Conservation (phyloP, 2,113 vertebrate species). For the Candoia aspera region DNA sequence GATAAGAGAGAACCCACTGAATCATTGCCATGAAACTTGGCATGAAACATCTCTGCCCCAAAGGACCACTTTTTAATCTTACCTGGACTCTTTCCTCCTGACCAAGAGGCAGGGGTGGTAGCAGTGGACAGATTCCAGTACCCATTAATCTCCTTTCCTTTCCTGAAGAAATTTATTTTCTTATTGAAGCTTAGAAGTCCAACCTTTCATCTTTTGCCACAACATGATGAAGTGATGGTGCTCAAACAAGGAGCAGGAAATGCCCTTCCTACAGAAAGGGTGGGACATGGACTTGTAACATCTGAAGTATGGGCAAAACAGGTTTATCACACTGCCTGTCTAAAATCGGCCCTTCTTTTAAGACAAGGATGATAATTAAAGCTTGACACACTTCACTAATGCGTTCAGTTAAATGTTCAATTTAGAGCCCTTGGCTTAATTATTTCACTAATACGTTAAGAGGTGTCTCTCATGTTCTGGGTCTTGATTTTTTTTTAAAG, state of each 20-base stretch:
- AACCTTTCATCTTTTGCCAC: slow-evolving; percentile 32
- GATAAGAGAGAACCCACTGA: slow-evolving; percentile 40
- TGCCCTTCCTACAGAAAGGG: not conserved
- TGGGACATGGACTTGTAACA: not conserved
- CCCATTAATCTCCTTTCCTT: not conserved
- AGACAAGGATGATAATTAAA: not conserved
- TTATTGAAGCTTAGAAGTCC: not conserved
- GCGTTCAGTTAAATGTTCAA: not conserved
- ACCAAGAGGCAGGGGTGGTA: slow-evolving; percentile 32
- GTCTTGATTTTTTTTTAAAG: not conserved
- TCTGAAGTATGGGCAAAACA: accelerated
- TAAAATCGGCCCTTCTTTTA: accelerated
- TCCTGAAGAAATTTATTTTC: slow-evolving; percentile 22
- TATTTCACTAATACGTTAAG: not conserved
- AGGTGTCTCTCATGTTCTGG: not conserved
- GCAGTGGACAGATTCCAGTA: slow-evolving; percentile 23
- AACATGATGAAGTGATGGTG: not conserved
- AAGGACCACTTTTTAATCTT: slow-evolving; percentile 1
- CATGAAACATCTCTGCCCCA: slow-evolving; percentile 15
- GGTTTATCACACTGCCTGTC: not conserved
- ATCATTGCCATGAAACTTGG: slow-evolving; percentile 29
- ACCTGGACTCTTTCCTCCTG: slow-evolving; percentile 29
- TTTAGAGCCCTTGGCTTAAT: not conserved
- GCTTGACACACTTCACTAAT: not conserved
- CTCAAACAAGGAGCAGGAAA: slow-evolving; percentile 8